Evolutionary conservation across 1,140 invertebrate species (phyloP).

Genomic region (Neotoxoptera formosana): DNA sequence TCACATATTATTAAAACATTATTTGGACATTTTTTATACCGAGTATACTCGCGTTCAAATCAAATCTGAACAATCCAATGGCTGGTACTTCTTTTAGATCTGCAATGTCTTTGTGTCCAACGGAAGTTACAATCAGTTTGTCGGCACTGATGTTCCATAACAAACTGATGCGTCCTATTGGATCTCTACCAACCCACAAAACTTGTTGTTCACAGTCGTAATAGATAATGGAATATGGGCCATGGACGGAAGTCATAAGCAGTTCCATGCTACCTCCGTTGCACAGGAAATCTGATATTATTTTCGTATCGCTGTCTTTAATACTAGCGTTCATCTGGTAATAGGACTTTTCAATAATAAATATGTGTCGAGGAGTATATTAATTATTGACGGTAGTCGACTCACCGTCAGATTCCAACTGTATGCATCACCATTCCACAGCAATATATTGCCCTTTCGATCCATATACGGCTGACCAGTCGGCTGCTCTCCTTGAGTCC

Average conservation of each 20-base stretch:
- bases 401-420: slow-evolving; percentile 65
- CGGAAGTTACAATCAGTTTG: slow-evolving; percentile 69
- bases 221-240: slow-evolving; percentile 86
- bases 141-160: slow-evolving; percentile 68
- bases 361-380: background rate
- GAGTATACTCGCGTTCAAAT: slow-evolving; percentile 65
- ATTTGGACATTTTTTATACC: slow-evolving; percentile 30
- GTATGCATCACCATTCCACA: slow-evolving; percentile 88
- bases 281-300: slow-evolving; percentile 47
- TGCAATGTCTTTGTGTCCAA: slow-evolving; percentile 68
- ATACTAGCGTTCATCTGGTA: slow-evolving; percentile 32
- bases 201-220: slow-evolving; percentile 67
- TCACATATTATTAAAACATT: background rate
- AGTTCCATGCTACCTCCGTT: slow-evolving; percentile 26
- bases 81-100: slow-evolving; percentile 77
- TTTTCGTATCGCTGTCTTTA: slow-evolving; percentile 34
- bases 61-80: slow-evolving; percentile 72
- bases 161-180: slow-evolving; percentile 83
- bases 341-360: background rate
- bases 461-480: slow-evolving; percentile 62
- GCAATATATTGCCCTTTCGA: slow-evolving; percentile 68
- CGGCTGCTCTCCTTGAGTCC: slow-evolving; percentile 60
- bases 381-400: background rate
- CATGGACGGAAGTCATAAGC: slow-evolving; percentile 70
- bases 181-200: slow-evolving; percentile 87